Evolutionary conservation across 2,888 invertebrate species (phyloP).

Genomic region (Drosophila acutilabella): DNA sequence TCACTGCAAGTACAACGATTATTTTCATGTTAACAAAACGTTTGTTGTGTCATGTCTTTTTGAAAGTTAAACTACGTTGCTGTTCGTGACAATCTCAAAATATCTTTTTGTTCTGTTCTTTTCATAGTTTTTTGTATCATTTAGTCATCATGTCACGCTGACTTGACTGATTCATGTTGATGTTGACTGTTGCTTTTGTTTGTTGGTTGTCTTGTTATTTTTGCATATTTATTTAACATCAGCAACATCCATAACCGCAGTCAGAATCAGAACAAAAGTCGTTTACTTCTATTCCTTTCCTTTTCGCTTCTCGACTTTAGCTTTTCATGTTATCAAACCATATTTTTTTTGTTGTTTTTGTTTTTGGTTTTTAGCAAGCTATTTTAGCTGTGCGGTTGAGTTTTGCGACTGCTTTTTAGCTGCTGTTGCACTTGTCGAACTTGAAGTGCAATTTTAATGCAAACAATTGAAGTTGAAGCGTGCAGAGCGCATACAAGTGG

Average conservation of each 20-base stretch:
- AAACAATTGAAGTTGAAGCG: constrained; percentile 78
- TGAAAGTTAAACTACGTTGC: constrained; percentile 18
- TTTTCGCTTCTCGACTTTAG: constrained; percentile 42
- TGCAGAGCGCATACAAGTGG: constrained; percentile 66
- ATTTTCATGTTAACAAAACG: not conserved
- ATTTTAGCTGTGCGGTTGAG: constrained; percentile 66
- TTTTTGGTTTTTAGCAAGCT: constrained; percentile 37
- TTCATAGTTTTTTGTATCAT: constrained; percentile 62
- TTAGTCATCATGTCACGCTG: constrained; percentile 71
- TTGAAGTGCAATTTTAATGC: constrained; percentile 78
- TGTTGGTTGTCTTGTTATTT: constrained; percentile 50
- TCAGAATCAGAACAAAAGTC: constrained; percentile 25
- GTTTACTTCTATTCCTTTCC: not conserved
- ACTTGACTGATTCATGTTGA: constrained; percentile 42
- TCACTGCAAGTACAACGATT: too few relatives aligned
- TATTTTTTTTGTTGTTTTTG: constrained; percentile 36
- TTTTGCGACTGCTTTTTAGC: constrained; percentile 44
- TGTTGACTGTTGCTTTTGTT: constrained; percentile 31
- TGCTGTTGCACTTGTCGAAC: constrained; percentile 72
- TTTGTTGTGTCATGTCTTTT: constrained; percentile 3
- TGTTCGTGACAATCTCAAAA: constrained; percentile 34
- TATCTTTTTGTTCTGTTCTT: constrained; percentile 1
- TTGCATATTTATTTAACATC: constrained; percentile 73
- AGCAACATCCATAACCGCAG: constrained; percentile 27
- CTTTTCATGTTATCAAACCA: constrained; percentile 71